These are phyloP conservation scores for Spodoptera frugiperda DNA, from an alignment of 1,140 invertebrate species.

Conservation along the genomic window DNA sequence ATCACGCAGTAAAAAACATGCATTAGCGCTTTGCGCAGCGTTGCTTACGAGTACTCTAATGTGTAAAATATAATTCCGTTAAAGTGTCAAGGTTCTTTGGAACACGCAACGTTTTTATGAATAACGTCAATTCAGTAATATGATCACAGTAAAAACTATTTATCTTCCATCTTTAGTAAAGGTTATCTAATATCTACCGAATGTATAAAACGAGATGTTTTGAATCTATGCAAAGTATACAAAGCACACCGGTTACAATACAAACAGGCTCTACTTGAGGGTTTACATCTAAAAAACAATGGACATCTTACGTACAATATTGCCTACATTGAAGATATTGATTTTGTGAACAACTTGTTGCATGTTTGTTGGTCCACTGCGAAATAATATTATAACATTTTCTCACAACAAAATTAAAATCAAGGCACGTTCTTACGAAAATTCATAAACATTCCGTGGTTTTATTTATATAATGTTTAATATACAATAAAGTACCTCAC, in stretches of 20 bases:
- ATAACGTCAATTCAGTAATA: constrained; percentile 18
- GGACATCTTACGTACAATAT: constrained; percentile 32
- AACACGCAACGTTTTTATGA: constrained; percentile 56
- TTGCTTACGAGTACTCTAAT: constrained; percentile 51
- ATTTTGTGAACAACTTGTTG: constrained; percentile 66
- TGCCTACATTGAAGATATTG: constrained; percentile 50
- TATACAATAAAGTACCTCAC: constrained; percentile 23
- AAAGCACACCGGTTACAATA: background rate
- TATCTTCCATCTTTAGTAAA: constrained; percentile 8
- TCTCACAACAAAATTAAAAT: background rate
- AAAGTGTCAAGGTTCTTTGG: constrained; percentile 64
- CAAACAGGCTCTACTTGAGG: background rate
- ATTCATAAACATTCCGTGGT: constrained; percentile 14
- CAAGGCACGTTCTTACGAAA: background rate
- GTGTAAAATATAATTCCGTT: constrained; percentile 62
- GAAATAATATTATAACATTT: constrained; percentile 37
- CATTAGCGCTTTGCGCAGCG: constrained; percentile 71
- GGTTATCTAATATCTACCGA: background rate
- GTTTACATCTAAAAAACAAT: background rate
- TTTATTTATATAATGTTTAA: constrained; percentile 21
- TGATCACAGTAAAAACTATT: constrained; percentile 17
- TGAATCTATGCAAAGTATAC: background rate
- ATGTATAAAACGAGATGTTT: background rate
- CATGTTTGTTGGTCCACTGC: constrained; percentile 57
- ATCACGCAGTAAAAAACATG: constrained; percentile 80